Conservation (phyloP, 2,888 invertebrate species). For the Eupithecia subfuscata region DNA sequence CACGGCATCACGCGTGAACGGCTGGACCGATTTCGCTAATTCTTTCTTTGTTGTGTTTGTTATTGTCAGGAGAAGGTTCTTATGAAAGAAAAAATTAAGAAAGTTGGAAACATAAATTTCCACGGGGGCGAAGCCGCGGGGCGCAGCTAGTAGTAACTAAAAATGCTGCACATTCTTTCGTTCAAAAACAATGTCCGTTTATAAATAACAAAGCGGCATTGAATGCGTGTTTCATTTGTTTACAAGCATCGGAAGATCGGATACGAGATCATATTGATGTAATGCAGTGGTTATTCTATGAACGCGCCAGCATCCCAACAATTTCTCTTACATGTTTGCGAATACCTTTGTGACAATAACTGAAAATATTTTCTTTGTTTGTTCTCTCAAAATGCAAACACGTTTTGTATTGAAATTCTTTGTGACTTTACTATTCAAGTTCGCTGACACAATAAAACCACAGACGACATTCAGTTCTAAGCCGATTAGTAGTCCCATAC, state of each 20-base stretch:
- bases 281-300: slow-evolving; percentile 31
- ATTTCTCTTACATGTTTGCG: slow-evolving; percentile 27
- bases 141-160: no score
- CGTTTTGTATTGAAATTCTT: slow-evolving; percentile 13
- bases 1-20: no score
- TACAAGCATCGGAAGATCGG: slow-evolving; percentile 35
- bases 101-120: no score
- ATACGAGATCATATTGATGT: slow-evolving; percentile 27
- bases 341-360: slow-evolving; percentile 13
- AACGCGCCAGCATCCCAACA: slow-evolving; percentile 25
- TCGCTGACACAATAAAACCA: slow-evolving; percentile 7
- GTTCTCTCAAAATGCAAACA: slow-evolving; percentile 9
- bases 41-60: no score
- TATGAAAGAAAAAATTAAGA: no score
- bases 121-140: no score
- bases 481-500: background rate
- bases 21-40: no score
- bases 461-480: background rate
- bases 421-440: slow-evolving; percentile 10
- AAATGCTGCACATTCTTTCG: slow-evolving; percentile 53
- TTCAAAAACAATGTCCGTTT: slow-evolving; percentile 57
- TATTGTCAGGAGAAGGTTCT: no score
- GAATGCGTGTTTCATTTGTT: slow-evolving; percentile 39
- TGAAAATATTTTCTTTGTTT: slow-evolving; percentile 19
- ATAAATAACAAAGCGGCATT: slow-evolving; percentile 53